phyloP scores from a whole-genome alignment of 2,888 invertebrate species.

The Protula sp. region DNA sequence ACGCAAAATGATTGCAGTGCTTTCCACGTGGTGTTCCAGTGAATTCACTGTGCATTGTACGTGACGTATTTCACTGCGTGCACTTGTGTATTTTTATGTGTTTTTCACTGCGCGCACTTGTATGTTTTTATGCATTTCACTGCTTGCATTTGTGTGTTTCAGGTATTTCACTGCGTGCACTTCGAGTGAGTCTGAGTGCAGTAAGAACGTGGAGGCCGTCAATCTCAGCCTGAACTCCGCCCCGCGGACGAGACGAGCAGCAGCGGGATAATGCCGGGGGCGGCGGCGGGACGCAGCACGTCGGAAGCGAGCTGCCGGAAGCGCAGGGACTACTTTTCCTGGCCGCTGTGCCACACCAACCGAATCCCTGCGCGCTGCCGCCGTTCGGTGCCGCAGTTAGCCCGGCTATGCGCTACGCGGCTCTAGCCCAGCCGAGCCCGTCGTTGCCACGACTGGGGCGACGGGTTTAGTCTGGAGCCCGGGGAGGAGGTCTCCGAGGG shows the following conservation, averaged over 20 bases:
- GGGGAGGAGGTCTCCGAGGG: too few relatives aligned
- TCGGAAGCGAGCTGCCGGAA: too few relatives aligned
- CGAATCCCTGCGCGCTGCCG: too few relatives aligned
- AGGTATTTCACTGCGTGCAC: constrained; percentile 97
- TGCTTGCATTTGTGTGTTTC: background rate
- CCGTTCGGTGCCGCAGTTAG: background rate
- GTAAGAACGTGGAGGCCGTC: background rate
- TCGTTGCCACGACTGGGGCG: background rate
- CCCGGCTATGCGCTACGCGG: background rate
- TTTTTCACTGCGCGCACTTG: background rate
- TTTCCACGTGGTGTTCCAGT: too few relatives aligned
- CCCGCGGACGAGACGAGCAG: background rate
- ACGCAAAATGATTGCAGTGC: too few relatives aligned
- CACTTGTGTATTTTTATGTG: too few relatives aligned
- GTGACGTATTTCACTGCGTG: too few relatives aligned
- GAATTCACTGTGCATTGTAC: too few relatives aligned
- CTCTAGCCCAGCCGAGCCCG: background rate
- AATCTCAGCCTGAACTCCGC: background rate
- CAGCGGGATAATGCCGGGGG: background rate
- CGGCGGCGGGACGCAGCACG: background rate
- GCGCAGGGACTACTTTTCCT: too few relatives aligned
- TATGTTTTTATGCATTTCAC: background rate
- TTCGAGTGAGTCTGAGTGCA: constrained; percentile 65
- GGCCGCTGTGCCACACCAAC: too few relatives aligned
- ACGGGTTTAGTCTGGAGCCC: background rate